A percentile compares a stretch with the other conserved stretches of the same genome.
These are phyloP conservation scores for Drosophila subsilvestris DNA, from an alignment of 2,888 invertebrate species.

Conservation along the genomic window DNA sequence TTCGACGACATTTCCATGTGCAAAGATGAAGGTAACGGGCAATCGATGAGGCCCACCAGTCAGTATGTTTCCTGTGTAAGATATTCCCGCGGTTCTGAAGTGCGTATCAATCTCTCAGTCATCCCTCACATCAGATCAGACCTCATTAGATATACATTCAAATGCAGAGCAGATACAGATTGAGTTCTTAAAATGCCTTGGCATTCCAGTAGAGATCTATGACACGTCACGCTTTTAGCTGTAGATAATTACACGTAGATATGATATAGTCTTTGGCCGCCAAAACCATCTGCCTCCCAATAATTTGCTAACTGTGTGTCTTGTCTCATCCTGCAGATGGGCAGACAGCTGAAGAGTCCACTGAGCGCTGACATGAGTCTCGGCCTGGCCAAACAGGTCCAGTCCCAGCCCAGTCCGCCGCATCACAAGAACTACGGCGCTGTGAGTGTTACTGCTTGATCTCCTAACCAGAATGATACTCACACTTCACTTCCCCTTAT, in stretches of 20 bases:
- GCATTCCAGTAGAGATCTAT: too few species aligned
- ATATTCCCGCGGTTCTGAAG: background rate
- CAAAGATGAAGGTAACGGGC: background rate
- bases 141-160: too few species aligned
- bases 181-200: too few species aligned
- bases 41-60: background rate
- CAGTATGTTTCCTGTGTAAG: too few species aligned
- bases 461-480: background rate
- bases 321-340: constrained; percentile 75
- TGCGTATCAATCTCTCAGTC: too few species aligned
- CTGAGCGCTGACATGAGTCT: constrained; percentile 83
- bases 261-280: background rate
- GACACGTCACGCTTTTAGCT: too few species aligned
- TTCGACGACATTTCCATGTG: background rate
- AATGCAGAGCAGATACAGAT: too few species aligned
- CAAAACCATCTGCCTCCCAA: background rate
- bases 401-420: constrained; percentile 84
- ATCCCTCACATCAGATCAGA: too few species aligned
- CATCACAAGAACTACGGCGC: constrained; percentile 84
- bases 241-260: background rate
- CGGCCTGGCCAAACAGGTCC: constrained; percentile 84
- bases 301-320: background rate
- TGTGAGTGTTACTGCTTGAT: constrained; percentile 74
- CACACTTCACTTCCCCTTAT: background rate
- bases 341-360: constrained; percentile 84